These are phyloP conservation scores for Austrofundulus limnaeus DNA, from an alignment of 2,113 vertebrate genomes.

Conservation along the genomic window DNA sequence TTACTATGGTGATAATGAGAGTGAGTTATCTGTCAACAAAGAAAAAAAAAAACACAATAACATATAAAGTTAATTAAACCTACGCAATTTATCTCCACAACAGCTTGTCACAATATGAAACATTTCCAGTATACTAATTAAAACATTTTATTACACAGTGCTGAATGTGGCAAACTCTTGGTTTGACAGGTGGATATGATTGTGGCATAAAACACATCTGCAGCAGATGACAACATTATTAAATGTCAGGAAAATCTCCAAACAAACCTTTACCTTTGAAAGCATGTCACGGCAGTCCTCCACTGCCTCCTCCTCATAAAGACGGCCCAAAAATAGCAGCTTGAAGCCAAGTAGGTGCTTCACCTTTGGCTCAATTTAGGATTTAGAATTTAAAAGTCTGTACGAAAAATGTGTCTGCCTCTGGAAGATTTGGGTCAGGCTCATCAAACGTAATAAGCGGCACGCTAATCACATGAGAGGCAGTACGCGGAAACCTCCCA, in stretches of 20 bases:
- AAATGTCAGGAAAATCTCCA: conserved; percentile 21
- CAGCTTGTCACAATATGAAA: conserved; percentile 41
- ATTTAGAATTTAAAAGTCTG: conserved; percentile 65
- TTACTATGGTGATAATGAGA: background rate
- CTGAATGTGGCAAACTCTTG: conserved; percentile 27
- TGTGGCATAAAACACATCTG: conserved; percentile 24
- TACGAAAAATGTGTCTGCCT: conserved; percentile 50
- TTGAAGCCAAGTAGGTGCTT: conserved; percentile 55
- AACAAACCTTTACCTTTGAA: conserved; percentile 1
- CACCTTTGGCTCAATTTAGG: conserved; percentile 67
- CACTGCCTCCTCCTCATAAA: conserved; percentile 15
- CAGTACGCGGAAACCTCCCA: conserved; percentile 56
- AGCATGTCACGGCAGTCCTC: background rate
- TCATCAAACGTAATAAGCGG: conserved; percentile 75
- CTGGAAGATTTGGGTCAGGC: conserved; percentile 75
- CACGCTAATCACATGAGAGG: conserved; percentile 67
- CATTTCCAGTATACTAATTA: conserved; percentile 42
- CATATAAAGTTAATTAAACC: conserved; percentile 12
- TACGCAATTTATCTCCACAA: conserved; percentile 9
- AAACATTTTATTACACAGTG: conserved; percentile 41
- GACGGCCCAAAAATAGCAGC: conserved; percentile 56
- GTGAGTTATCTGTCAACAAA: background rate
- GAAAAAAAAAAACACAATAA: background rate
- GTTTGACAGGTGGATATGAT: conserved; percentile 3
- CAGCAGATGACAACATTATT: conserved; percentile 19